phyloP scores from a whole-genome alignment of 1,140 invertebrate species.

The Diploscapter pachys region DNA sequence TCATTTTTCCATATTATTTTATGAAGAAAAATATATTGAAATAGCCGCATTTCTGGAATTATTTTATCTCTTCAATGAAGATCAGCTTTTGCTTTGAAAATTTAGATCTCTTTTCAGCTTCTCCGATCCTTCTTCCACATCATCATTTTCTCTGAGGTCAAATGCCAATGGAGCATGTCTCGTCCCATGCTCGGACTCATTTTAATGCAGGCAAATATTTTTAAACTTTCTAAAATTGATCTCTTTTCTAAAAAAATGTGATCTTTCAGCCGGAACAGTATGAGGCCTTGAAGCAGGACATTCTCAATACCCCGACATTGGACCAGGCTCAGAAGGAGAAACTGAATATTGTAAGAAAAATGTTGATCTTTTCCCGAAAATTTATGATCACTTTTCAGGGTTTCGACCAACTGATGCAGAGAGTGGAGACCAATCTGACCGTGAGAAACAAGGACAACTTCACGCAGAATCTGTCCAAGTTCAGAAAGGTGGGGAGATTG shows the following conservation, averaged over 20 bases:
- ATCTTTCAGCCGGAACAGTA: conserved; percentile 70
- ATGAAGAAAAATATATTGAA: too few relatives aligned
- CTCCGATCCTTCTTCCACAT: conserved; percentile 88
- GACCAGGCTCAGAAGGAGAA: conserved; percentile 74
- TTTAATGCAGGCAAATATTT: conserved; percentile 76
- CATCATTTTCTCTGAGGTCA: conserved; percentile 94
- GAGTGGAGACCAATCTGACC: conserved; percentile 87
- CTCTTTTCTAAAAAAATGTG: conserved; percentile 67
- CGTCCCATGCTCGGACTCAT: conserved; percentile 89
- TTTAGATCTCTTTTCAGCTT: conserved; percentile 76
- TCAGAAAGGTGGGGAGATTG: conserved; percentile 65
- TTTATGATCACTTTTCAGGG: conserved; percentile 76
- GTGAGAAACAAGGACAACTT: conserved; percentile 98
- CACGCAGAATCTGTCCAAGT: conserved; percentile 92
- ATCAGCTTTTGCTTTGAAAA: neutral
- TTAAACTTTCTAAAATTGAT: neutral
- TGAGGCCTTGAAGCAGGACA: conserved; percentile 76
- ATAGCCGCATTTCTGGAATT: too few relatives aligned
- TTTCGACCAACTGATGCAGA: conserved; percentile 93
- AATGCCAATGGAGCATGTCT: conserved; percentile 99
- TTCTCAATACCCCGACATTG: conserved; percentile 81
- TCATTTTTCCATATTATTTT: neutral
- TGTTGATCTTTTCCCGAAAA: neutral
- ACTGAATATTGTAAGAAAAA: conserved; percentile 20
- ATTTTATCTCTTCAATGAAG: too few relatives aligned